Base-by-base conservation (phyloP, 2,888 invertebrate genomes). In the Dryococelus australis region DNA sequence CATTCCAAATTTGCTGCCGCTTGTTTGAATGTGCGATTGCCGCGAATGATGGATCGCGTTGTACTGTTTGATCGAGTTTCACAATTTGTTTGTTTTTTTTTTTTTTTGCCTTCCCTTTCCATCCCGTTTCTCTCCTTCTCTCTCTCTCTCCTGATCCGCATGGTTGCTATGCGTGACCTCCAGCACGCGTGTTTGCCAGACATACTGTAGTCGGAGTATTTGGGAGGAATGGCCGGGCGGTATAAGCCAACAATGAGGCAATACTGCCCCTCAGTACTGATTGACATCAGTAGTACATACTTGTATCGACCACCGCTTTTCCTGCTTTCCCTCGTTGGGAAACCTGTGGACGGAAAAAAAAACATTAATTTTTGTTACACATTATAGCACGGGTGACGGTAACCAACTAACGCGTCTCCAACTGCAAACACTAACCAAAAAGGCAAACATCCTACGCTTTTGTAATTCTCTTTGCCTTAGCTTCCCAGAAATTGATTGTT, bases 41-140 rank as follows among this genome's bases (percentile, higher is more conserved):
- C 65, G 86, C 65, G 79, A 84, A 85, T 88, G 88, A 88, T 88
- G 88, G 87, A 88, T 88, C 88, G 88, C 83, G 88, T 83, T 86
- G 87, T 88, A 87, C 87, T 88, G 88, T 88, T 88, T 88, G 88
- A 88, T 87, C 87, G 87, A 87, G 88, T 88, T 88, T 88, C 87
- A 81, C 83, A 83, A 35, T 83, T 35, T 35, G 83, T 24, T 28
- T 35, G 35, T 35, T 83, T 83, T 28, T 83, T 28, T 12, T n/a
- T 10, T 80, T 24, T 13, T 8, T n/a, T 12, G 12, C 24, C 28
- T 5, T 20, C 24, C 28, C 28, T 2, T 47, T 16, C 8, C 47
- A 1, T 8, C 8, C 47, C 47, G 6, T 24, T 24, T 65, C 65
- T 65, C 65, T 65, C 65, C 24, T 6, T 65, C 20, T 65, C 65